phyloP scores from a whole-genome alignment of 2,888 invertebrate species.

The Synergus umbraculus region DNA sequence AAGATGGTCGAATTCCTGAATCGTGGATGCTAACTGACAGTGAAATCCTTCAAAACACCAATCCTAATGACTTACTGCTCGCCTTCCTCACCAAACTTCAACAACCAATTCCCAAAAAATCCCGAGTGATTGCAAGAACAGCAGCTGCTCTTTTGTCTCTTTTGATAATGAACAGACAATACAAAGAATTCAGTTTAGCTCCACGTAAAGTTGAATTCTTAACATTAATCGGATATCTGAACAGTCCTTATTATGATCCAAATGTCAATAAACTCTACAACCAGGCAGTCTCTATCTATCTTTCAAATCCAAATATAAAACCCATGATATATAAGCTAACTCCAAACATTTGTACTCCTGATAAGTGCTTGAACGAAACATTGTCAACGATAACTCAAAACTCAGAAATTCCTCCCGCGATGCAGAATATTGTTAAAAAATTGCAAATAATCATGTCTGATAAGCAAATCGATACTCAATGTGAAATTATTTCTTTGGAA shows the following conservation, averaged over 20 bases:
- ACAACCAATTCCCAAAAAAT: constrained; percentile 38
- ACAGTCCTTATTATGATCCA: constrained; percentile 39
- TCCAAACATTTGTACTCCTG: constrained; percentile 43
- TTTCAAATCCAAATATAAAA: constrained; percentile 36
- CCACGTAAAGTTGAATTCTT: constrained; percentile 47
- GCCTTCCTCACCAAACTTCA: constrained; percentile 53
- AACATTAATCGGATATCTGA: constrained; percentile 48
- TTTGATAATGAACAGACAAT: constrained; percentile 48
- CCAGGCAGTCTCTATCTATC: constrained; percentile 41
- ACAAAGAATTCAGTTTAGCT: constrained; percentile 29
- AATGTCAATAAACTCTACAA: constrained; percentile 20
- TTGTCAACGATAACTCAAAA: neutral
- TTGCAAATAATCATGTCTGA: neutral
- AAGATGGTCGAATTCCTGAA: constrained; percentile 20
- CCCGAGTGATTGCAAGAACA: constrained; percentile 36
- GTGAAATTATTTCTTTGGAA: neutral
- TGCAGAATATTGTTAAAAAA: neutral
- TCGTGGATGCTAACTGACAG: constrained; percentile 46
- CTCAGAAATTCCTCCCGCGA: neutral
- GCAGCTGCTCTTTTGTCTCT: constrained; percentile 49
- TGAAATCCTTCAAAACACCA: constrained; percentile 49
- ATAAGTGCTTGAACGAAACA: constrained; percentile 42
- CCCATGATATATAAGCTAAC: constrained; percentile 40
- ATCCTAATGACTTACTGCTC: constrained; percentile 53
- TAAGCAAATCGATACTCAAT: neutral